phyloP scores from a whole-genome alignment of 2,888 invertebrate species.

The Leucozona laternaria region DNA sequence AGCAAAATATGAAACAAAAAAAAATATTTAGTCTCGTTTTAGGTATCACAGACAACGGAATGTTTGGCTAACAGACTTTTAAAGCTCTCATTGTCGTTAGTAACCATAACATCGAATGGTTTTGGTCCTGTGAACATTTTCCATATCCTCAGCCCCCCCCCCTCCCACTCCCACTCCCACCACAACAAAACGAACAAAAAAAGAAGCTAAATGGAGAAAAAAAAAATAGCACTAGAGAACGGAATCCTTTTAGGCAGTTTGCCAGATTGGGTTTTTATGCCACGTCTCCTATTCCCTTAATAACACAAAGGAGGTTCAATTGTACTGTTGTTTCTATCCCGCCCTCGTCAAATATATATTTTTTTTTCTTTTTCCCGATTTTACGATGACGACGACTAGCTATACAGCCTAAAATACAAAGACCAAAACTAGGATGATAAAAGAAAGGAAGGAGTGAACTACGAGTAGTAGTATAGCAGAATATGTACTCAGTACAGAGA shows the following conservation, averaged over 20 bases:
- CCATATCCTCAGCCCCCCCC: not conserved
- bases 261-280: conserved; percentile 76
- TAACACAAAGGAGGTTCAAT: conserved; percentile 75
- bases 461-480: not conserved
- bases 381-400: conserved; percentile 53
- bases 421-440: conserved; percentile 17
- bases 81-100: conserved; percentile 28
- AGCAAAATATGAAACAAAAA: not conserved
- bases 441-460: conserved; percentile 36
- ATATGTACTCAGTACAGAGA: not conserved
- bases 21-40: not conserved
- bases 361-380: conserved; percentile 46
- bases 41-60: not conserved
- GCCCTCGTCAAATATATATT: conserved; percentile 60
- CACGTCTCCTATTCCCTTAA: conserved; percentile 75
- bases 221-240: conserved; percentile 41
- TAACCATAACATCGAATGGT: conserved; percentile 23
- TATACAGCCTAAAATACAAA: conserved; percentile 40
- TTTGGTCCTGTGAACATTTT: conserved; percentile 36
- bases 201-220: conserved; percentile 6
- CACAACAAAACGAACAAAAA: not conserved
- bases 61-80: conserved; percentile 43
- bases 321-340: conserved; percentile 72
- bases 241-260: conserved; percentile 75
- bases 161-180: not conserved